Percentiles rank a stretch among this genome's conserved stretches.
Conservation (phyloP, 2,888 invertebrate species). For the Chrysina gloriosa region DNA sequence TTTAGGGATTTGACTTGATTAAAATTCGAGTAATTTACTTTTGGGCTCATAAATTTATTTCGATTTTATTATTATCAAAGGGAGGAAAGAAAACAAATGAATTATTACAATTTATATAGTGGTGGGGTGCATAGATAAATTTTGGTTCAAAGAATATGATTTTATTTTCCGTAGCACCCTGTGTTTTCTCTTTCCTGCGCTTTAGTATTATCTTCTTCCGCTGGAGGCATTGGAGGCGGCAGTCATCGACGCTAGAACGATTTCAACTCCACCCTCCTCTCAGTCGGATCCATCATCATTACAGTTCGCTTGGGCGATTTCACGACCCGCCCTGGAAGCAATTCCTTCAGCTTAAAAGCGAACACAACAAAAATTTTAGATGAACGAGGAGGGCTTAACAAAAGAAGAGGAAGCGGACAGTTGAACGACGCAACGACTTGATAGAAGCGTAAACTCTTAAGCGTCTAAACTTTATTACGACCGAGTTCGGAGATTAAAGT, state of each 20-base stretch:
- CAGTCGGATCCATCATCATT: constrained; percentile 52
- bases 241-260: constrained; percentile 40
- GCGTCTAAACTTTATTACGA: constrained; percentile 32
- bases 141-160: constrained; percentile 6
- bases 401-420: constrained; percentile 23
- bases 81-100: not conserved
- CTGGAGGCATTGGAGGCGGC: constrained; percentile 49
- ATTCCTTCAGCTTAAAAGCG: constrained; percentile 40
- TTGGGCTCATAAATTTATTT: too few species aligned
- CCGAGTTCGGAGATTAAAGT: constrained; percentile 35
- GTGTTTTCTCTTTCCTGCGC: not conserved
- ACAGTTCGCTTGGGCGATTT: constrained; percentile 50
- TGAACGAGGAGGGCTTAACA: constrained; percentile 24
- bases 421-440: not conserved
- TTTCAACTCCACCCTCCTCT: constrained; percentile 54
- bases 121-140: not conserved
- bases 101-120: not conserved
- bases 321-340: constrained; percentile 47
- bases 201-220: constrained; percentile 55
- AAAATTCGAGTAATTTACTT: too few species aligned
- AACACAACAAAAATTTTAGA: constrained; percentile 38
- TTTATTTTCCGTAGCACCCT: constrained; percentile 3
- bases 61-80: too few species aligned
- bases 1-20: too few species aligned
- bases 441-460: constrained; percentile 24